These are phyloP conservation scores for Eucidaris tribuloides DNA, from an alignment of 35 echinoderm and acorn worm genomes.

Conservation along the genomic window DNA sequence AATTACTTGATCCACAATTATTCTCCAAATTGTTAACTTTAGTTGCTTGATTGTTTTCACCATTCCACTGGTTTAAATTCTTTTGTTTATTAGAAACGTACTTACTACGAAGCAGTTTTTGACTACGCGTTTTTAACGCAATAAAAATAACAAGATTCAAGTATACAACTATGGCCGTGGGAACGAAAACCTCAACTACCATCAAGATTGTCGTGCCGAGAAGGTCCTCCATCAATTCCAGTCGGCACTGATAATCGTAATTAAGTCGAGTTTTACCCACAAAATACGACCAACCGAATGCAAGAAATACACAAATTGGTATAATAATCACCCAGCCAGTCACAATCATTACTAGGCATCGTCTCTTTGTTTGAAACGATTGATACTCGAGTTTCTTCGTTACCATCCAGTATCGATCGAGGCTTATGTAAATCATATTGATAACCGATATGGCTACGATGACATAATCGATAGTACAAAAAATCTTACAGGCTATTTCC, in stretches of 20 bases:
- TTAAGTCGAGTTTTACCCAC: neutral
- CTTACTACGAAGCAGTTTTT: no score
- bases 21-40: no score
- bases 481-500: neutral
- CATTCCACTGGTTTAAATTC: no score
- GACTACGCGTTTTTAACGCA: no score
- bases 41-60: no score
- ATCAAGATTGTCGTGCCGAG: neutral
- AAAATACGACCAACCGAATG: neutral
- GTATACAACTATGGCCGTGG: neutral
- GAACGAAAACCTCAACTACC: neutral
- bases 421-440: neutral
- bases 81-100: no score
- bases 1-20: no score
- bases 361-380: neutral
- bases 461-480: neutral
- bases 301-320: no score
- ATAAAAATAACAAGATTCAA: no score
- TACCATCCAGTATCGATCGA: constrained; percentile 20
- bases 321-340: neutral
- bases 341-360: neutral
- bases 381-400: neutral
- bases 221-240: neutral
- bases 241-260: neutral
- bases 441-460: neutral